Evolutionary conservation across 35 echinoderm and acorn worm species (phyloP), one percentile per base, ranked within the genome.

Genomic region (Stichopus chloronotus): DNA sequence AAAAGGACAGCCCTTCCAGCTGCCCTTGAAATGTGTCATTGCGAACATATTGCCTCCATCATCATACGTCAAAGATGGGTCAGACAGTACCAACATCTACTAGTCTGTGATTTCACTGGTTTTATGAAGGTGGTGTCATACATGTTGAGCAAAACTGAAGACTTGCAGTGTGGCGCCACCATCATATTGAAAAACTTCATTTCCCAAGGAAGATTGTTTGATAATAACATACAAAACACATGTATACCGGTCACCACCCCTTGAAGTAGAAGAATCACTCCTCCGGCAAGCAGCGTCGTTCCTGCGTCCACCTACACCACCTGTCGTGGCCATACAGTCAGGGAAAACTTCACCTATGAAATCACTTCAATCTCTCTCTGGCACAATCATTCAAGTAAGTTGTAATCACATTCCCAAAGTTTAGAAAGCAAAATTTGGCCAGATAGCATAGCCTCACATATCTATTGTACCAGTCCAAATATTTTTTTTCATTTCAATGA

Each of bases 251-350:
- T 13, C 77, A 22, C 77, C 77, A 14, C 22, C 77, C 10, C 6
- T 79, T 13, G 22, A 22, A 25, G 77, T 79, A 79, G 43, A 22
- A 13, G 13, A 79, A 79, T 10, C 13, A 79, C 13, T 79, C 20
- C 12, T 78, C 77, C 13, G 6, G 9, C 21, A 79, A 23, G 77
- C 77, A 79, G 43, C 10, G 10, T 14, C 22, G 22, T 25, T 11
- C 22, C 43, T 79, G 21, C 13, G 77, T n/a, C 77, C 77, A 25
- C 77, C 77, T 11, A 79, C 77, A 22, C 77, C 77, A 79, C 77
- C 77, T 79, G 14, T 21, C 5, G 77, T 23, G 22, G 21, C 2
- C 22, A 79, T 79, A 11, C 22, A 10, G 13, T 19, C 22, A 5
- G 22, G 21, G 9, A 79, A 79, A 23, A 19, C 77, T 19, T 79